Evolutionary conservation across 2,888 invertebrate species (phyloP), one percentile per base, ranked within the genome.

Genomic region (Philereme transversata): DNA sequence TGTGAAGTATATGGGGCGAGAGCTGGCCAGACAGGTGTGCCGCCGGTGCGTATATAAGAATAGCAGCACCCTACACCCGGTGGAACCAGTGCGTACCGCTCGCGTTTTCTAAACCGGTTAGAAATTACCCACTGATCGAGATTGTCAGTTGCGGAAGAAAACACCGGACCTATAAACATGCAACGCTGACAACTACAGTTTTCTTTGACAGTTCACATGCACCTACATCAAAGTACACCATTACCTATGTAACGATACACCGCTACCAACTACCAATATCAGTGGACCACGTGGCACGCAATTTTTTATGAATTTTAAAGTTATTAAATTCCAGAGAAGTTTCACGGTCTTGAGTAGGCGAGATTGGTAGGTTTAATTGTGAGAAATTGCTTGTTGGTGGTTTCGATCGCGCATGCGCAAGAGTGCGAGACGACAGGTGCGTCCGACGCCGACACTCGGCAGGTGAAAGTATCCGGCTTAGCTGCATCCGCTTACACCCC

Each of bases 31-130:
- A 74, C 74, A 73, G 77, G 72, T 75, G 68, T 68, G 63, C 52
- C 53, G 50, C 63, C 68, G 67, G 62, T 68, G 68, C 64, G 65
- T 71, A 73, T 68, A 68, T 76, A 79, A 81, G 82, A 82, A 80
- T 83, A 82, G 82, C 77, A 70, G 72, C 61, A 65, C 62, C 68
- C 67, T 65, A 52, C 62, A 57, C 63, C 68, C 64, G 71, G 70
- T 63, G 56, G 52, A 56, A 63, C 63, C 63, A 57, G 63, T 73
- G 75, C 72, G 73, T 72, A 74, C 72, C 71, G 81, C 78, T 85
- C 82, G 85, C 82, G 84, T 90, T 91, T 91, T 91, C 92, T 91
- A 91, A 90, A 92, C 92, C 90, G 88, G 91, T 91, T 92, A 92
- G 91, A 92, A 91, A 92, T 88, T 90, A 87, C 88, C 89, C 79